Evolutionary conservation across 2,113 vertebrate species (phyloP), one percentile per base, ranked within the genome.

Genomic region (Myanophis thanlyinensis): DNA sequence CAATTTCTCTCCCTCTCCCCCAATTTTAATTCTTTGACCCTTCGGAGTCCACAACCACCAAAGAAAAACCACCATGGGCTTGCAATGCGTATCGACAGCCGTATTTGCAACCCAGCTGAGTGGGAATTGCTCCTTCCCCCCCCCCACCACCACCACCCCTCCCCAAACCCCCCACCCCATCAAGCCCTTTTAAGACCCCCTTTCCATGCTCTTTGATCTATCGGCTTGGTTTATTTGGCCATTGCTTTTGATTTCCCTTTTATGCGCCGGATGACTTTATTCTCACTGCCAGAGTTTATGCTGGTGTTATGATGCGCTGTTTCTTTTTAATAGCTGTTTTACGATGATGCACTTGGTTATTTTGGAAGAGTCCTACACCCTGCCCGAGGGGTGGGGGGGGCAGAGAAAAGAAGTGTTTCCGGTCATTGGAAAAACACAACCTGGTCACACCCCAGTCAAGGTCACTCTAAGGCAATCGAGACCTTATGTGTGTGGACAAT

Each of bases 1-100:
- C 85, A 86, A 2, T n/a, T n/a, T n/a, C n/a, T n/a, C n/a, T n/a
- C n/a, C n/a, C n/a, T n/a, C n/a, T n/a, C n/a, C n/a, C n/a, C n/a
- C n/a, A n/a, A n/a, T n/a, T n/a, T n/a, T n/a, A n/a, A n/a, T n/a
- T n/a, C 62, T 73, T 35, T 67, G 30, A 18, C 30, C 5, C n/a
- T 35, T 73, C 18, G 62, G 62, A 35, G 30, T 35, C 59, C 6
- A 35, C 30, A n/a, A 67, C 23, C 9, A 1, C 53, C 6, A 12
- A 62, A 3, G 35, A 35, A 30, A 5, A 67, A 13, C 62, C n/a
- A n/a, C 30, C 5, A 35, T 67, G 1, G 59, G 11, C 59, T 13
- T 13, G 30, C 30, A 3, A 1, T n/a, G 13, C 1, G 1, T 67
- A n/a, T 6, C 12, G 5, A n/a, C n/a, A n/a, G n/a, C n/a, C n/a